These are phyloP conservation scores for Chaitophorus viminalis DNA, from an alignment of 2,888 invertebrate genomes.

Conservation along the genomic window DNA sequence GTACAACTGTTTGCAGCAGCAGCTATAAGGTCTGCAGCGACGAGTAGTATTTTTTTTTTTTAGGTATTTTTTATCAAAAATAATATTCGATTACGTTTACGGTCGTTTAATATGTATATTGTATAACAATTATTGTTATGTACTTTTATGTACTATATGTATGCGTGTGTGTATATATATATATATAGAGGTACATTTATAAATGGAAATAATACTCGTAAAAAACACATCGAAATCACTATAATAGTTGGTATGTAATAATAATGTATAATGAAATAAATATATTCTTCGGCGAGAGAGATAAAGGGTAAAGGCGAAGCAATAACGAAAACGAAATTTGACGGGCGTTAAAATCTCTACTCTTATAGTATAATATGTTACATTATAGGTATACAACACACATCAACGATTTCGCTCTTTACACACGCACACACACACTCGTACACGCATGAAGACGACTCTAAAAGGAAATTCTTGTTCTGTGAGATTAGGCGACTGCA, in stretches of 20 bases:
- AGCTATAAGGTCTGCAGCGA: not conserved
- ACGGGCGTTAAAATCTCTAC: constrained; percentile 61
- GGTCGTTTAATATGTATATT: not conserved
- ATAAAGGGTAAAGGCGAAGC: constrained; percentile 43
- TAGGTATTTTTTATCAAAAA: not conserved
- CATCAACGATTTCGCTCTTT: constrained; percentile 58
- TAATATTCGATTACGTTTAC: not conserved
- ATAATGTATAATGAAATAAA: constrained; percentile 19
- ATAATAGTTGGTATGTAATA: not conserved
- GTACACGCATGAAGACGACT: constrained; percentile 36
- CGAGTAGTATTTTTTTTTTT: not conserved
- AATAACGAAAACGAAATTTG: constrained; percentile 61
- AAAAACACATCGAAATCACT: constrained; percentile 31
- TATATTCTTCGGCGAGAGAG: constrained; percentile 32
- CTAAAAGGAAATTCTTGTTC: constrained; percentile 60
- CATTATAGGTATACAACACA: constrained; percentile 20
- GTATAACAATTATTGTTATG: not conserved
- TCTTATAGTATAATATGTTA: not conserved
- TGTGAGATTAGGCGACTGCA: constrained; percentile 59
- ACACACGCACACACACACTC: constrained; percentile 32
- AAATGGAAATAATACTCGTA: constrained; percentile 31
- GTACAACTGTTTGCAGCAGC: not conserved
- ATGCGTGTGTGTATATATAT: not conserved
- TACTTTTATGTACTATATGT: not conserved
- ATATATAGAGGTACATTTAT: too few relatives aligned